Evolutionary conservation across 2,888 invertebrate genomes (phyloP).

Genomic region (Frankliniella fusca): DNA sequence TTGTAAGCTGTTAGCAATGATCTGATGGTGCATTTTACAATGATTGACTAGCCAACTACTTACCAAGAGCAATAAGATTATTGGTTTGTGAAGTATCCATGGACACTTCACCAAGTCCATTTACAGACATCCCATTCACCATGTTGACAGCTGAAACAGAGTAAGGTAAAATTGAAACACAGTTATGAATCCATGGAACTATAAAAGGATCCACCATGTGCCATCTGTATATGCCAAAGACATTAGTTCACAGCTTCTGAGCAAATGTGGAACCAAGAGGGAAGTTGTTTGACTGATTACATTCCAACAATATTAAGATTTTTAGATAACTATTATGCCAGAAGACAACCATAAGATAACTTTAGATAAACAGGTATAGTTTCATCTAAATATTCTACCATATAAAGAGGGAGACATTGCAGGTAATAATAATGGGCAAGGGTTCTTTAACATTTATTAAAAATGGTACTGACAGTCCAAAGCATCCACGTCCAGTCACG

Average conservation of each 20-base stretch:
- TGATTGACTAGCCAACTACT: not conserved
- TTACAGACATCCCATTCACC: slow-evolving; percentile 71
- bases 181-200: not conserved
- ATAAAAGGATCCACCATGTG: not conserved
- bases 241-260: not conserved
- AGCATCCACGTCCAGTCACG: too few species aligned
- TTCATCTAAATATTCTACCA: too few species aligned
- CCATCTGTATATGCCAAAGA: not conserved
- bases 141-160: slow-evolving; percentile 59
- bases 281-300: too few species aligned
- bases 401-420: too few species aligned
- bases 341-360: too few species aligned
- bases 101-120: slow-evolving; percentile 67
- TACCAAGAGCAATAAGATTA: slow-evolving; percentile 50
- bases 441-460: too few species aligned
- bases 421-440: too few species aligned
- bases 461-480: too few species aligned
- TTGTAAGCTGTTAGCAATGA: not conserved
- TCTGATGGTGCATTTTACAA: too few species aligned
- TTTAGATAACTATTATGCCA: too few species aligned
- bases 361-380: too few species aligned
- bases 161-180: not conserved
- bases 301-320: too few species aligned
- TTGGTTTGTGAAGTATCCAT: slow-evolving; percentile 62
- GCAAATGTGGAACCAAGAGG: not conserved